Percentiles rank a stretch among this genome's conserved stretches.
These are phyloP conservation scores for Argentina silus DNA, from an alignment of 2,797 vertebrate genomes.

Conservation along the genomic window DNA sequence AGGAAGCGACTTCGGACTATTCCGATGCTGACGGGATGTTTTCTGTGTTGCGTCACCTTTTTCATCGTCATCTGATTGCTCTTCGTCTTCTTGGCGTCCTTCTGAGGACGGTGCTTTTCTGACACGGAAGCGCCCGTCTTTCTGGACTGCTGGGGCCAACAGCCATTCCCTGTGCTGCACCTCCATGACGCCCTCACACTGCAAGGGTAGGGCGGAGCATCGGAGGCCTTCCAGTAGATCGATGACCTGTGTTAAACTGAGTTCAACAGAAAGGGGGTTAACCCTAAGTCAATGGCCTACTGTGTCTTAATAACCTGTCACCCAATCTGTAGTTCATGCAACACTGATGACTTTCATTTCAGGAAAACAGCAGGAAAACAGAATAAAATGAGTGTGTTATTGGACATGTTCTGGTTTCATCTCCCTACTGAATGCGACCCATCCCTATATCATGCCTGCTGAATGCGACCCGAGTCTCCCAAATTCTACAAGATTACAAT, in stretches of 20 bases:
- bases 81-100: constrained; percentile 38
- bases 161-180: constrained; percentile 85
- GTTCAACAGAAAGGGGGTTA: not conserved
- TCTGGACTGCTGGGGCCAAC: constrained; percentile 80
- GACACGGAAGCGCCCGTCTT: constrained; percentile 71
- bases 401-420: too few relatives aligned
- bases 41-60: constrained; percentile 49
- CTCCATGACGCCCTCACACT: constrained; percentile 86
- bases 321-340: too few relatives aligned
- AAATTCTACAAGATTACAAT: too few relatives aligned
- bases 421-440: too few relatives aligned
- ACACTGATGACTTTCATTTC: too few relatives aligned
- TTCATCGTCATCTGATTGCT: constrained; percentile 47
- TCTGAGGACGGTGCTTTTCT: constrained; percentile 56
- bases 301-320: too few relatives aligned
- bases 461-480: too few relatives aligned
- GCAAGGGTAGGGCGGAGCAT: constrained; percentile 74
- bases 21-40: not conserved
- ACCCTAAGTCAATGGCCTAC: too few relatives aligned
- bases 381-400: too few relatives aligned
- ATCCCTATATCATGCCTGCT: too few relatives aligned
- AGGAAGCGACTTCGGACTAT: too few relatives aligned
- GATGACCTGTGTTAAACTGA: constrained; percentile 89
- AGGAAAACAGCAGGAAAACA: too few relatives aligned
- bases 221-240: constrained; percentile 86